Conservation (phyloP, 2,113 vertebrate genomes). For the Perca fluviatilis region DNA sequence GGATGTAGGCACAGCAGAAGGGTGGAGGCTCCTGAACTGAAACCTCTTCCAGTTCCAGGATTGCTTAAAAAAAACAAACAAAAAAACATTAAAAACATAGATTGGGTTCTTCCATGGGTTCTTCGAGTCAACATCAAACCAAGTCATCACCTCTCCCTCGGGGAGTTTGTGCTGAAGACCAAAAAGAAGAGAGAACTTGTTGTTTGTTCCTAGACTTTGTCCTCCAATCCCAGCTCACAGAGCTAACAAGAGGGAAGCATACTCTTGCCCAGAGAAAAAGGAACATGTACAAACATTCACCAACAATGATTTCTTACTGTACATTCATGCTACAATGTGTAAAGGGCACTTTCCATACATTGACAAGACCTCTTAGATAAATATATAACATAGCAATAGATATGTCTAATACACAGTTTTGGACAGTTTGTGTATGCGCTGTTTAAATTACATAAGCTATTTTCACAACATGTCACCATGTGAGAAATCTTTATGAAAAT, state of each 20-base stretch:
- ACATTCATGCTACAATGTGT: slow-evolving; percentile 62
- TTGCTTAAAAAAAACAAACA: slow-evolving; percentile 32
- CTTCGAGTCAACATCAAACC: slow-evolving; percentile 43
- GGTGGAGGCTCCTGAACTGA: slow-evolving; percentile 49
- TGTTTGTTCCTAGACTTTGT: slow-evolving; percentile 44
- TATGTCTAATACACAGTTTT: slow-evolving; percentile 51
- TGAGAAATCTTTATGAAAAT: slow-evolving; percentile 72
- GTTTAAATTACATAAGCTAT: slow-evolving; percentile 76
- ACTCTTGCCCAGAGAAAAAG: slow-evolving; percentile 15
- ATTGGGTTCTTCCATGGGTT: slow-evolving; percentile 63
- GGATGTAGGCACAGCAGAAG: slow-evolving; percentile 25
- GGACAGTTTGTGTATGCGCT: slow-evolving; percentile 61
- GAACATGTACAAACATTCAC: slow-evolving; percentile 43
- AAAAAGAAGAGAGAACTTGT: slow-evolving; percentile 52
- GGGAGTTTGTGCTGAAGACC: slow-evolving; percentile 59
- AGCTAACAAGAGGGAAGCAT: slow-evolving; percentile 51
- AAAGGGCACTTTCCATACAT: slow-evolving; percentile 68
- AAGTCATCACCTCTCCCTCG: slow-evolving; percentile 35
- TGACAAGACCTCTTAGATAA: slow-evolving; percentile 52
- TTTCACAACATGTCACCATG: slow-evolving; percentile 70
- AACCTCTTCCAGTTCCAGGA: slow-evolving; percentile 63
- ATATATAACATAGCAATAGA: slow-evolving; percentile 71
- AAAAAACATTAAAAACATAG: slow-evolving; percentile 33
- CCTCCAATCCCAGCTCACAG: slow-evolving; percentile 21
- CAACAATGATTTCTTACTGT: slow-evolving; percentile 56